Evolutionary conservation across 2,888 invertebrate genomes (phyloP).

Genomic region (Odontocolon sp.): DNA sequence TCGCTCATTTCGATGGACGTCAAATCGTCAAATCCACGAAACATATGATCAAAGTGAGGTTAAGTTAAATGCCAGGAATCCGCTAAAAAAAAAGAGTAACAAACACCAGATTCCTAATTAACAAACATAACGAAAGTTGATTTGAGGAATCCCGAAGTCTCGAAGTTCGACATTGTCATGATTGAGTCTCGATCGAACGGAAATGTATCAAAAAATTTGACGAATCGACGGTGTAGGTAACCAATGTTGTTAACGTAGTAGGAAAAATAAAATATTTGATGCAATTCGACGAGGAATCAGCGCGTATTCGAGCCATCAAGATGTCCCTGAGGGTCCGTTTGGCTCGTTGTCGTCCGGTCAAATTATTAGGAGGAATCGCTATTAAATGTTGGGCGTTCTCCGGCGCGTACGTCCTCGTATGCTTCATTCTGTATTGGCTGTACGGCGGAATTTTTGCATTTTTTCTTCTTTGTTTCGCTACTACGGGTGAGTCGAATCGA

Average conservation of each 20-base stretch:
- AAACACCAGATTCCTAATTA: too few relatives aligned
- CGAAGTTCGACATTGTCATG: constrained; percentile 34
- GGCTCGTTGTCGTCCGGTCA: constrained; percentile 78
- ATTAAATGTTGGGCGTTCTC: constrained; percentile 91
- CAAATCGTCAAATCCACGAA: too few relatives aligned
- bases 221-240: constrained; percentile 42
- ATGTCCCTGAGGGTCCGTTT: constrained; percentile 75
- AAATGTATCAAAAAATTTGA: constrained; percentile 20
- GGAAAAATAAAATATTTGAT: constrained; percentile 28
- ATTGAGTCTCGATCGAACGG: constrained; percentile 15
- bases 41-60: too few relatives aligned
- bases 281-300: constrained; percentile 42
- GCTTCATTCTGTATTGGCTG: constrained; percentile 91
- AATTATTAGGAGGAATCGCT: constrained; percentile 82
- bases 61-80: too few relatives aligned
- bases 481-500: constrained; percentile 82
- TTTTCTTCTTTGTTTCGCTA: constrained; percentile 86
- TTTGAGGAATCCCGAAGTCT: too few relatives aligned
- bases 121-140: too few relatives aligned
- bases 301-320: constrained; percentile 27
- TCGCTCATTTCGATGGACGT: too few relatives aligned
- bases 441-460: constrained; percentile 90
- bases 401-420: constrained; percentile 87
- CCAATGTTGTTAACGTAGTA: constrained; percentile 44
- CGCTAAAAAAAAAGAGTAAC: too few relatives aligned